A percentile compares a stretch with the other conserved stretches of the same genome.
These are phyloP conservation scores for Psilanteris sp. DNA, from an alignment of 1,140 invertebrate genomes.

Conservation along the genomic window DNA sequence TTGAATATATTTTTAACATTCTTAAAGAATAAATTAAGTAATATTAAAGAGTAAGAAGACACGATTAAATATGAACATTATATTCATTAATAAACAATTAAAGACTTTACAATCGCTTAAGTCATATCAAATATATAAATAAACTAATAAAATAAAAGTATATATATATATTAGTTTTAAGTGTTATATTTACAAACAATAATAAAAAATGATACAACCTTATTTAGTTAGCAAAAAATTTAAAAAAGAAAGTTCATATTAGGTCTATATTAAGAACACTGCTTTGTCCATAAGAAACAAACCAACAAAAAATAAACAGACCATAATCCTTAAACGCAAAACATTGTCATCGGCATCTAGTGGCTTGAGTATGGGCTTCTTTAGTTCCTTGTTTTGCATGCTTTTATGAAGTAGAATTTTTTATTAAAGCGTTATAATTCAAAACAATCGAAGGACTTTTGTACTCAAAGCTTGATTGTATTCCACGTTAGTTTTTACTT, in stretches of 20 bases:
- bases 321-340: constrained; percentile 58
- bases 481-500: constrained; percentile 66
- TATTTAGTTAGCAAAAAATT: no score
- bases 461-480: constrained; percentile 43
- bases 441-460: constrained; percentile 58
- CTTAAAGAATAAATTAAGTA: no score
- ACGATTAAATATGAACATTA: no score
- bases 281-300: constrained; percentile 69
- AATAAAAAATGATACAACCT: not conserved
- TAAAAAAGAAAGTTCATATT: no score
- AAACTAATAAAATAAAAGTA: no score
- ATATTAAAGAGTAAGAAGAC: no score
- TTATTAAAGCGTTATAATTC: constrained; percentile 3
- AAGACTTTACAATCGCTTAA: no score
- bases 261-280: constrained; percentile 65
- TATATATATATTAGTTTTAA: no score
- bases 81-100: no score
- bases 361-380: constrained; percentile 49
- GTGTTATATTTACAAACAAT: no score
- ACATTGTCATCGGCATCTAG: constrained; percentile 39
- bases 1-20: no score
- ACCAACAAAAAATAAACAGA: constrained; percentile 36
- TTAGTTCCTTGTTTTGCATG: constrained; percentile 50
- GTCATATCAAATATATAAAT: no score
- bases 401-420: constrained; percentile 37